Percentiles rank a stretch among this genome's conserved stretches.
phyloP scores from a whole-genome alignment of 2,113 vertebrate species.

The Actenoides lindsayi region DNA sequence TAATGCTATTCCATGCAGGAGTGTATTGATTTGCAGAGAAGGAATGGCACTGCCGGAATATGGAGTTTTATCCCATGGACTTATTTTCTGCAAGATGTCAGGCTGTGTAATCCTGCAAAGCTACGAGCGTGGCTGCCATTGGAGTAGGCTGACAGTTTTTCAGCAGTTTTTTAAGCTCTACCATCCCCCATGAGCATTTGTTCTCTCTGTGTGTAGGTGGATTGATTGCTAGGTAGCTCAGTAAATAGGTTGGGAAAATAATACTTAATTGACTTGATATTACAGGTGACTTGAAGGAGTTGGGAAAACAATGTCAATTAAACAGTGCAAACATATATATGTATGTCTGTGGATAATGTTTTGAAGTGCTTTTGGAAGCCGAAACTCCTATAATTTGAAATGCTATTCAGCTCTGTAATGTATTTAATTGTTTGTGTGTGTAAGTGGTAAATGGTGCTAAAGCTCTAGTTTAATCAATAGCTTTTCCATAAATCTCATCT shows the following conservation, averaged over 20 bases:
- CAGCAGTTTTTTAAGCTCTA: slow-evolving; percentile 45
- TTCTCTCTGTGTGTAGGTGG: slow-evolving; percentile 58
- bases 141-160: slow-evolving; percentile 59
- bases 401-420: not conserved
- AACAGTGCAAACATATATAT: slow-evolving; percentile 23
- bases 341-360: slow-evolving; percentile 20
- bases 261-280: slow-evolving; percentile 74
- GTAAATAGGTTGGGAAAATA: slow-evolving; percentile 74
- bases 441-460: not conserved
- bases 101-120: slow-evolving; percentile 69
- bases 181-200: slow-evolving; percentile 52
- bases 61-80: slow-evolving; percentile 63
- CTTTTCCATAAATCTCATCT: slow-evolving; percentile 22
- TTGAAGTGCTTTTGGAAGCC: slow-evolving; percentile 45
- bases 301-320: slow-evolving; percentile 74
- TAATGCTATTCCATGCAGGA: not conserved
- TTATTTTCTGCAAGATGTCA: slow-evolving; percentile 67
- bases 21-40: slow-evolving; percentile 44
- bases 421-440: slow-evolving; percentile 49
- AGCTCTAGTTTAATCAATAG: slow-evolving; percentile 39
- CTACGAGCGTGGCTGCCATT: slow-evolving; percentile 50
- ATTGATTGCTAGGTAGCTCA: slow-evolving; percentile 71
- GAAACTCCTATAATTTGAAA: slow-evolving; percentile 43
- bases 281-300: slow-evolving; percentile 68
- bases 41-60: slow-evolving; percentile 28